A percentile compares a stretch with the other conserved stretches of the same genome.
Conservation (phyloP, 2,113 vertebrate genomes). For the Tyrannus savana region DNA sequence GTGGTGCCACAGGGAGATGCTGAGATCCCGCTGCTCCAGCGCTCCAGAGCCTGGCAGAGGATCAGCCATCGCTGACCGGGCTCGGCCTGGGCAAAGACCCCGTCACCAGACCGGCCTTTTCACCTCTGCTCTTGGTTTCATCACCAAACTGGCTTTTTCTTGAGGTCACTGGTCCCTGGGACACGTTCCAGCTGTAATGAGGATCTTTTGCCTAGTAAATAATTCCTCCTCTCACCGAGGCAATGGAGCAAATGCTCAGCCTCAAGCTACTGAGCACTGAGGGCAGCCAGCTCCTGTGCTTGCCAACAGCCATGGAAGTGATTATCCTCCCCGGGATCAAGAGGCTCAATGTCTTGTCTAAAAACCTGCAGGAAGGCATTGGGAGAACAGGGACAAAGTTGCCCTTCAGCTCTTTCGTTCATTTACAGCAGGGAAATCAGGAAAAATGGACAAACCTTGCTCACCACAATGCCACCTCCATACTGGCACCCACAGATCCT, state of each 20-base stretch:
- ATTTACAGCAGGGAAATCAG: neutral
- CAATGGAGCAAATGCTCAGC: constrained; percentile 44
- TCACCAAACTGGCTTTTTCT: constrained; percentile 28
- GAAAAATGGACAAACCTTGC: neutral
- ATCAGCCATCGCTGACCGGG: neutral
- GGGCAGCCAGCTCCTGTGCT: constrained; percentile 41
- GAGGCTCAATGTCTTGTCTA: constrained; percentile 38
- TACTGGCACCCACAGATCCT: neutral
- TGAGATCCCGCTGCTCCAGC: neutral
- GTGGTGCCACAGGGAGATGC: neutral
- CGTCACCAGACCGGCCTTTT: neutral
- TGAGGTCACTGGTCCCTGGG: neutral
- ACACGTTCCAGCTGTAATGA: constrained; percentile 44
- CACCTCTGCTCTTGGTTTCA: constrained; percentile 42
- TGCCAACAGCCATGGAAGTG: constrained; percentile 35
- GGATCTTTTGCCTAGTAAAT: constrained; percentile 40
- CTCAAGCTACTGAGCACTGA: constrained; percentile 56
- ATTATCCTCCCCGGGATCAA: constrained; percentile 34
- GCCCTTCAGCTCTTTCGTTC: neutral
- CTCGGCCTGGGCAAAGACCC: neutral
- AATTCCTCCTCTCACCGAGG: constrained; percentile 23
- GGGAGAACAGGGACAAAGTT: constrained; percentile 10
- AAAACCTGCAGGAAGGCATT: neutral
- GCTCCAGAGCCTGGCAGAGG: neutral
- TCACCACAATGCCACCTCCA: neutral